phyloP scores from a whole-genome alignment of 35 echinoderm and acorn worm genomes.

The Heliocidaris erythrogramma region DNA sequence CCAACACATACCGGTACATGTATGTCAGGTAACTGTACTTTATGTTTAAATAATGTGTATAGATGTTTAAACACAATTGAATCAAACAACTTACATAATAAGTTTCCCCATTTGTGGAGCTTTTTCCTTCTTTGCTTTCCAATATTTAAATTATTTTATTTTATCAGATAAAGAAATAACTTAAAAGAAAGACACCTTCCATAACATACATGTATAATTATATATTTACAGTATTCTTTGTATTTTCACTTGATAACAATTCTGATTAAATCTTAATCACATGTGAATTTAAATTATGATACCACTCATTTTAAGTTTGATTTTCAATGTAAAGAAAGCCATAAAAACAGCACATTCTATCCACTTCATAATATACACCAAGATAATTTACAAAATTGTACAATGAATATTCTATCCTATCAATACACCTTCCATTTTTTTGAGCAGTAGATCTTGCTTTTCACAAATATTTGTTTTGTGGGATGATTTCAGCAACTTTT shows the following conservation, averaged over 20 bases:
- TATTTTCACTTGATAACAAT: background rate
- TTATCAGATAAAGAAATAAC: background rate
- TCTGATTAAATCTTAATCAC: background rate
- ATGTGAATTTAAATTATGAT: background rate
- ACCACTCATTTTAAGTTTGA: background rate
- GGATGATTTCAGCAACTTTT: background rate
- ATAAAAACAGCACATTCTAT: constrained; percentile 1
- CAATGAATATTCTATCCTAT: background rate
- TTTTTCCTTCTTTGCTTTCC: background rate
- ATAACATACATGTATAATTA: background rate
- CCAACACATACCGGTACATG: too few relatives aligned
- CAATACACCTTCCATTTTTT: background rate
- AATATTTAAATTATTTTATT: background rate
- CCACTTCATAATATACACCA: background rate
- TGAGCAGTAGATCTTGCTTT: background rate
- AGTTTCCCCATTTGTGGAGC: background rate
- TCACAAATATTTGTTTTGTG: background rate
- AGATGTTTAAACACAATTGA: background rate
- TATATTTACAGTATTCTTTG: background rate
- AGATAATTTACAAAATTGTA: constrained; percentile 19
- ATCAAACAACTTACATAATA: background rate
- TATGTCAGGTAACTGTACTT: too few relatives aligned
- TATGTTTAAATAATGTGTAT: background rate
- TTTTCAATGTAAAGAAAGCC: background rate
- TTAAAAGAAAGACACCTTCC: background rate